Evolutionary conservation across 2,797 vertebrate genomes (phyloP).

Genomic region (Yasuhikotakia modesta): DNA sequence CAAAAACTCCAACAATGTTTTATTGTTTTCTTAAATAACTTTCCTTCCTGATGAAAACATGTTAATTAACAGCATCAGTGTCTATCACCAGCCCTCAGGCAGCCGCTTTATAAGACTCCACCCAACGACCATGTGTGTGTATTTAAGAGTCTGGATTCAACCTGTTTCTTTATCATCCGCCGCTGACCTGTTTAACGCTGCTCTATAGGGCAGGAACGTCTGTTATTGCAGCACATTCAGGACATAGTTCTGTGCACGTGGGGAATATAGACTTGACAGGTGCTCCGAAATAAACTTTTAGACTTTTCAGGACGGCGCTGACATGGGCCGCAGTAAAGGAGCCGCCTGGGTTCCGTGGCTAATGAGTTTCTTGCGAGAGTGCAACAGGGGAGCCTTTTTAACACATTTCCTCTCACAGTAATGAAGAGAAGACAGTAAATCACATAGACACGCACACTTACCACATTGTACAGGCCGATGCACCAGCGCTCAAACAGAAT

Average conservation of each 20-base stretch:
- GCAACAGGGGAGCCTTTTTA: slow-evolving; percentile 50
- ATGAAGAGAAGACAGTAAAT: slow-evolving; percentile 53
- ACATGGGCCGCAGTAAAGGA: slow-evolving; percentile 69
- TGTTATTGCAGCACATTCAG: slow-evolving; percentile 78
- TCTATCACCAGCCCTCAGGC: slow-evolving; percentile 68
- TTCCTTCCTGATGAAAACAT: slow-evolving; percentile 67
- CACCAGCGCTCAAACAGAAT: slow-evolving; percentile 99
- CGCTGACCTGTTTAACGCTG: slow-evolving; percentile 65
- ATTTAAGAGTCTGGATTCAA: slow-evolving; percentile 63
- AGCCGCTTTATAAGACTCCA: slow-evolving; percentile 51
- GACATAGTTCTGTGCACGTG: slow-evolving; percentile 72
- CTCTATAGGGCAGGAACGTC: slow-evolving; percentile 66
- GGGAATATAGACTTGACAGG: slow-evolving; percentile 73
- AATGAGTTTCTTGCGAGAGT: slow-evolving; percentile 63
- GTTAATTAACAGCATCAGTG: slow-evolving; percentile 73
- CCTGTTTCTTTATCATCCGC: slow-evolving; percentile 70
- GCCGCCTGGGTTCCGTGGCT: slow-evolving; percentile 61
- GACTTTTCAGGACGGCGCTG: slow-evolving; percentile 71
- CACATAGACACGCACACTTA: slow-evolving; percentile 68
- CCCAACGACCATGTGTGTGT: slow-evolving; percentile 31
- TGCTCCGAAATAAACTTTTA: slow-evolving; percentile 75
- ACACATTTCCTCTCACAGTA: slow-evolving; percentile 57
- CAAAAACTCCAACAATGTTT: slow-evolving; percentile 6
- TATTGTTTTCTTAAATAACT: slow-evolving; percentile 55
- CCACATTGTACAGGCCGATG: slow-evolving; percentile 98